Percentiles rank a stretch among this genome's conserved stretches.
Conservation (phyloP, 2,888 invertebrate species). For the Spatulosminthurus flaviceps region DNA sequence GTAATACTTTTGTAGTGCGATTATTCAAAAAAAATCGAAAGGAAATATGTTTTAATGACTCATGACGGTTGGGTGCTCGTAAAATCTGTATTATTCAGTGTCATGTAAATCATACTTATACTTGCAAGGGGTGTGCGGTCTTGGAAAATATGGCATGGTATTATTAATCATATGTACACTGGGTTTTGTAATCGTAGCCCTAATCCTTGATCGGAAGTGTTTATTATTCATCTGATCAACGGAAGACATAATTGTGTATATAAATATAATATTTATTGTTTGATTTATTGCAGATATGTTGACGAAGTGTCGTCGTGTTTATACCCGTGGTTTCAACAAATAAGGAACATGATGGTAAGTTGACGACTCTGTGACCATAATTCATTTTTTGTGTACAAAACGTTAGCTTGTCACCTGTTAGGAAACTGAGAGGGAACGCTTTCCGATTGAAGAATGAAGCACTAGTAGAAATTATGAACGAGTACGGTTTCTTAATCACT, state of each 20-base stretch:
- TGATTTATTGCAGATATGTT: slow-evolving; percentile 30
- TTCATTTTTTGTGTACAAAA: background rate
- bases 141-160: background rate
- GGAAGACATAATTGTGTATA: background rate
- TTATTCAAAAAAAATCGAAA: too few relatives aligned
- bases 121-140: background rate
- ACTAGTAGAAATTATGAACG: too few relatives aligned
- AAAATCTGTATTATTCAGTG: background rate
- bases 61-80: background rate
- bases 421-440: background rate
- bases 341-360: slow-evolving; percentile 34
- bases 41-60: too few relatives aligned
- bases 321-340: slow-evolving; percentile 1
- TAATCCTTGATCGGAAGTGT: too few relatives aligned
- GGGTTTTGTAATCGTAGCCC: too few relatives aligned
- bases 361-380: background rate
- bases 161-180: too few relatives aligned
- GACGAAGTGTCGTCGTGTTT: slow-evolving; percentile 24
- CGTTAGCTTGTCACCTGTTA: background rate
- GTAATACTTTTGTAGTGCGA: too few relatives aligned
- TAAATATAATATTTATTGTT: background rate
- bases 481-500: too few relatives aligned
- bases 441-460: too few relatives aligned
- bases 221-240: too few relatives aligned
- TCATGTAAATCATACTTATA: too few relatives aligned